Evolutionary conservation across 2,113 vertebrate species (phyloP).

Genomic region (Columba janthina): DNA sequence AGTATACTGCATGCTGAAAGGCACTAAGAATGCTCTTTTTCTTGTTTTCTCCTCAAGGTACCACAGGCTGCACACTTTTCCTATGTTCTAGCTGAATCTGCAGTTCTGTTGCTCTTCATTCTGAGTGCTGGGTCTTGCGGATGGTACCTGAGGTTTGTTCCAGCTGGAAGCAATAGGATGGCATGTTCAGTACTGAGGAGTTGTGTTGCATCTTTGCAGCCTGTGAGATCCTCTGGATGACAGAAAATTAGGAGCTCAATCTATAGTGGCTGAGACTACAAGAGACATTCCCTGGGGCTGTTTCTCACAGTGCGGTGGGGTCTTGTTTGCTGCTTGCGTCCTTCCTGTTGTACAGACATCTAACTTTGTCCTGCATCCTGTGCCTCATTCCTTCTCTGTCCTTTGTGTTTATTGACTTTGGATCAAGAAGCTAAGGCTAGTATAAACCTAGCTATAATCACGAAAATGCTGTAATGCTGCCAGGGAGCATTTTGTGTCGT

Average conservation of each 20-base stretch:
- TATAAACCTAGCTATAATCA: background rate
- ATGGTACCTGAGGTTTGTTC: rapidly evolving
- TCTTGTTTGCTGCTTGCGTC: background rate
- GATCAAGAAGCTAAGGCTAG: background rate
- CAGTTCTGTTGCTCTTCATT: background rate
- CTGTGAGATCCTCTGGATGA: background rate
- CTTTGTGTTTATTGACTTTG: background rate
- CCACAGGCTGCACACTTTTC: background rate
- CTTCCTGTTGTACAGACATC: background rate
- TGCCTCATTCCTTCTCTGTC: background rate
- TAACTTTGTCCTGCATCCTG: background rate
- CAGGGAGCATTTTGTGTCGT: background rate
- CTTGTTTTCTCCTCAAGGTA: background rate
- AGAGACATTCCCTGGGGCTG: background rate
- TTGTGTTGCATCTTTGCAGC: rapidly evolving
- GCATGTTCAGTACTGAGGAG: rapidly evolving
- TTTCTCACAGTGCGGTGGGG: background rate
- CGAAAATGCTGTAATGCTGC: background rate
- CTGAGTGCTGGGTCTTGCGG: rapidly evolving
- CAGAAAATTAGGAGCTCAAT: background rate
- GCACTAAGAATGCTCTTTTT: background rate
- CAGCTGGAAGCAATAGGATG: rapidly evolving
- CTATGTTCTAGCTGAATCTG: rapidly evolving
- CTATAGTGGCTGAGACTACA: background rate
- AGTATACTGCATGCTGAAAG: background rate